phyloP scores from a whole-genome alignment of 2,888 invertebrate species.

The Tetranychus piercei region DNA sequence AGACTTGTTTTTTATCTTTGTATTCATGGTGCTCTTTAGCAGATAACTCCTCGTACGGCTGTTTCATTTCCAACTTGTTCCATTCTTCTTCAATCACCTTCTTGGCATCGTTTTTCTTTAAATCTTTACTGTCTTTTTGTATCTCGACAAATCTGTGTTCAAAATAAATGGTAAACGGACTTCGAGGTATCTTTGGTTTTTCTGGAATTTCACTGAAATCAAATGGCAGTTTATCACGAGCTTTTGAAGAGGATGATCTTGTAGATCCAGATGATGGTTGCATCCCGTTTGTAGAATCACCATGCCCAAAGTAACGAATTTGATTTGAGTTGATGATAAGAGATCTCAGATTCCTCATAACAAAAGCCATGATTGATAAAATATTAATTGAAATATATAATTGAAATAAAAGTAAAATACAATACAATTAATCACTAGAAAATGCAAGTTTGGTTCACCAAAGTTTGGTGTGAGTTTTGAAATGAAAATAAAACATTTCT shows the following conservation, averaged over 20 bases:
- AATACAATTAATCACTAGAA: conserved; percentile 7
- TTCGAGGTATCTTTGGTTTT: conserved; percentile 2
- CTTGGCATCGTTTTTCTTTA: conserved; percentile 1
- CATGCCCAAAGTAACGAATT: neutral
- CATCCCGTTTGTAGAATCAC: neutral
- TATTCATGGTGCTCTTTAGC: neutral
- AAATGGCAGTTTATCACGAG: neutral
- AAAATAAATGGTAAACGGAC: neutral
- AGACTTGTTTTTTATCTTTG: neutral
- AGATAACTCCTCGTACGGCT: neutral
- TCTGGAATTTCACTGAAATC: neutral
- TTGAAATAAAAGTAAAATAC: neutral
- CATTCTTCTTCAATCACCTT: neutral
- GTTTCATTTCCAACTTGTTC: neutral
- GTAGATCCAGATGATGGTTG: neutral
- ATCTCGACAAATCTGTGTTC: neutral
- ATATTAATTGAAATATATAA: neutral
- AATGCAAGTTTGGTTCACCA: neutral
- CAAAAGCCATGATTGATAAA: neutral
- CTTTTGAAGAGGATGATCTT: neutral
- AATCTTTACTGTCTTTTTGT: neutral
- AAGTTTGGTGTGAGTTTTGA: neutral
- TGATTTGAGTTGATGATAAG: neutral
- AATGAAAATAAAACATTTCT: neutral
- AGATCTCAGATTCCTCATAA: neutral